A percentile compares a stretch with the other conserved stretches of the same genome.
phyloP scores from a whole-genome alignment of 2,888 invertebrate species.

The Endomychus coccineus region DNA sequence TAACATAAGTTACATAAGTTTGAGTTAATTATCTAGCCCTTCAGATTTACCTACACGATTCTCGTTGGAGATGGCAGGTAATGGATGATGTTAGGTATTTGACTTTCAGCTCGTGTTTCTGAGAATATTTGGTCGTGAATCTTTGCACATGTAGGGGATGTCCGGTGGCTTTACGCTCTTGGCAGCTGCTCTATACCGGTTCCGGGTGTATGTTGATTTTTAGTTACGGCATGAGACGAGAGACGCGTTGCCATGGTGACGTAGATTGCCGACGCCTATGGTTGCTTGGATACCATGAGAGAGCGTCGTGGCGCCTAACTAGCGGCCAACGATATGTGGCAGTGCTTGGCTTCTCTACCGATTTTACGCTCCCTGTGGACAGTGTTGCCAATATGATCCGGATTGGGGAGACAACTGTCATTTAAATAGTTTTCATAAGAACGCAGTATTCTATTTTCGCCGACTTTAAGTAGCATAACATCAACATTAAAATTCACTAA shows the following conservation, averaged over 20 bases:
- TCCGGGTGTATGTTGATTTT: conserved; percentile 12
- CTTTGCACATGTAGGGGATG: no score
- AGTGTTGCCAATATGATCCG: conserved; percentile 1
- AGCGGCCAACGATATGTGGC: conserved; percentile 4
- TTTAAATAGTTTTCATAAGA: no score
- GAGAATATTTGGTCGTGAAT: no score
- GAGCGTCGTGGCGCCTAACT: conserved; percentile 37
- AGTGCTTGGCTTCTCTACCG: conserved; percentile 1
- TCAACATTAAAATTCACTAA: no score
- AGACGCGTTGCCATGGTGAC: conserved; percentile 38
- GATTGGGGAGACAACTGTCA: not conserved
- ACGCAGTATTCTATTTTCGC: no score
- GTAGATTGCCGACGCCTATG: conserved; percentile 35
- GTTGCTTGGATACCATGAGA: conserved; percentile 33
- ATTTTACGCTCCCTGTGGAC: not conserved
- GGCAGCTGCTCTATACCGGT: conserved; percentile 7
- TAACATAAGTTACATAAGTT: no score
- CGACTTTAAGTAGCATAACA: no score
- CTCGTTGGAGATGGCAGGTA: no score
- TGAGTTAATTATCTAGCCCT: no score
- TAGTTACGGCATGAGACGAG: conserved; percentile 22
- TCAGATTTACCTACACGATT: no score
- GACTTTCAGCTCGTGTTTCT: no score
- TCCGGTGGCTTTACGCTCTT: conserved; percentile 10
- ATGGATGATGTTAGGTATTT: no score